Base-by-base conservation (phyloP, 1,140 invertebrate genomes). In the Drosophila navojoa region DNA sequence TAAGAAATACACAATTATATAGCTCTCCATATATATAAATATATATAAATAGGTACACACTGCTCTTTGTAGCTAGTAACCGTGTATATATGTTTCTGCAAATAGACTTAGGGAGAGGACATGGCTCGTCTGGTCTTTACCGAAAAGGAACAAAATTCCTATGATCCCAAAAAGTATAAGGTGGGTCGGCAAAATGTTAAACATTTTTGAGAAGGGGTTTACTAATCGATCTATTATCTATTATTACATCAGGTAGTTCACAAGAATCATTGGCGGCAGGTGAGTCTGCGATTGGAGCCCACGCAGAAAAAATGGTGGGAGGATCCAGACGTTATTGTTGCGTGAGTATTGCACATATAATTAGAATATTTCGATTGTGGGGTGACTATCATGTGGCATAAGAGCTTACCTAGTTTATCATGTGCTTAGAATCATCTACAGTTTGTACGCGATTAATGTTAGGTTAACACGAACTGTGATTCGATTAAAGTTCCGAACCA, bases 301-400 rank as follows among this genome's bases (percentile, higher is more conserved):
- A 77, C 85, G 3, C 71, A 84, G 32, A 91, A 91, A 35, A 91
- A 91, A 52, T 91, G 90, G 89, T 91, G 90, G 89, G 90, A 91
- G 70, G 91, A 91, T 90, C 85, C 82, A 38, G 90, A 91, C 80
- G 89, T 91, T 16, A 69, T 92, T 53, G 89, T 92, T 72, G 90
- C 91, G 91, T 92, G 79, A 91, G 90, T 91, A 90, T 45, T 62
- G 10, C 64, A 60, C 38, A 77, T 78, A 32, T 68, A 3, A 10
- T 49, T 10, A 19, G 32, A 15, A 27, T 42, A 9, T 27, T 45
- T n/a, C 9, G 40, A 6, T 45, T 27, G 32, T 16, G 15, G 32
- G 10, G 35, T 22, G 19, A 16, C 47, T 32, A 54, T 11, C n/a
- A 42, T 22, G 7, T 6, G 42, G 15, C 1, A 44, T 16, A 44